phyloP scores from a whole-genome alignment of 2,113 vertebrate genomes.

The Takifugu bimaculatus region DNA sequence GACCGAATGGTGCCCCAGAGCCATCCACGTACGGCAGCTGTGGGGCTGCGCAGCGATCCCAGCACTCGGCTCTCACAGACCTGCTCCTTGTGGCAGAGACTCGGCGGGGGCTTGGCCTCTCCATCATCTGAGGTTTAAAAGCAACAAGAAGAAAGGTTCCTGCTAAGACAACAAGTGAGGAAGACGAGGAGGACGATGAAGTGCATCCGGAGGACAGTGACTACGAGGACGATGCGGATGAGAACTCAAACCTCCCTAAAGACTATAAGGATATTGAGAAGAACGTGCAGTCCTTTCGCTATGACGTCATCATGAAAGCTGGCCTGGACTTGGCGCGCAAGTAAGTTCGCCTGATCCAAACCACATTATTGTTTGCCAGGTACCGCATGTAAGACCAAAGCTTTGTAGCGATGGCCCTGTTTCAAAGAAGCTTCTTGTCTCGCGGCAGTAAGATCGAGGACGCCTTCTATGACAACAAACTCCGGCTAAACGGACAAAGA shows the following conservation, averaged over 20 bases:
- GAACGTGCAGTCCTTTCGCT: constrained; percentile 85
- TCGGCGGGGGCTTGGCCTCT: constrained; percentile 54
- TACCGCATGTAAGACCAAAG: no score
- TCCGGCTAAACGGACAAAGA: constrained; percentile 90
- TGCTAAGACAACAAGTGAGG: constrained; percentile 57
- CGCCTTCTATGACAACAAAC: constrained; percentile 87
- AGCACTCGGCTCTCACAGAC: constrained; percentile 37
- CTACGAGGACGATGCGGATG: constrained; percentile 77
- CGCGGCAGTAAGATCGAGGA: constrained; percentile 92
- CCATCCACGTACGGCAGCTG: constrained; percentile 65
- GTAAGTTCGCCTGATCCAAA: constrained; percentile 75
- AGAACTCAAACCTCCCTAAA: constrained; percentile 70
- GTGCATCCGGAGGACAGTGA: constrained; percentile 72
- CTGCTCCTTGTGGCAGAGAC: constrained; percentile 35
- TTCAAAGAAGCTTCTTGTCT: constrained; percentile 2
- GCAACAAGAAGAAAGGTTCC: constrained; percentile 77
- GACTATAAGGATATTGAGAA: constrained; percentile 92
- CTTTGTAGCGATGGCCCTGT: no score
- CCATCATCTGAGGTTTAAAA: constrained; percentile 80
- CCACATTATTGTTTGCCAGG: not conserved
- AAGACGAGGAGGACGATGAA: constrained; percentile 74
- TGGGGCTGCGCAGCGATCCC: constrained; percentile 53
- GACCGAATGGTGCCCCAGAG: constrained; percentile 64
- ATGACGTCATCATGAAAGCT: constrained; percentile 84
- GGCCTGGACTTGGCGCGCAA: constrained; percentile 88